Conservation (phyloP, 2,888 invertebrate species). For the Elmis aenea region DNA sequence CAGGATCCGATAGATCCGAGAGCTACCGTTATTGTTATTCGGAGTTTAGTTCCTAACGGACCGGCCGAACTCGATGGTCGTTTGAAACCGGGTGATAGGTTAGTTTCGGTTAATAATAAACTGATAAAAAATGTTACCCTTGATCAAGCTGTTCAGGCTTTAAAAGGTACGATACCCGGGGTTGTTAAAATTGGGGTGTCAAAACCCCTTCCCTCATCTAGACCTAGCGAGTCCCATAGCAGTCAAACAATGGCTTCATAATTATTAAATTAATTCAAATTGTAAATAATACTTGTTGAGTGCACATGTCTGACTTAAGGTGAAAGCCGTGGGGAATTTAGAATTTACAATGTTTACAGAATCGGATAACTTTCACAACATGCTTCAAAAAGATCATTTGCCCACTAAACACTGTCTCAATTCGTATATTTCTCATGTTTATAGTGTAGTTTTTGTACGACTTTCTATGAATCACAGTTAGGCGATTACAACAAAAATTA, state of each 20-base stretch:
- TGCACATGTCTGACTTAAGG: too few species aligned
- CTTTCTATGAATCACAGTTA: too few species aligned
- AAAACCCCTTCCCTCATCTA: conserved; percentile 58
- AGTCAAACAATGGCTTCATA: conserved; percentile 23
- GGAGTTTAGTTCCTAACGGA: conserved; percentile 93
- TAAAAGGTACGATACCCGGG: conserved; percentile 91
- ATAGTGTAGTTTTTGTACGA: too few species aligned
- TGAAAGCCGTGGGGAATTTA: too few species aligned
- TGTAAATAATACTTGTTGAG: too few species aligned
- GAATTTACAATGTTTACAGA: too few species aligned
- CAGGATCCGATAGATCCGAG: conserved; percentile 95
- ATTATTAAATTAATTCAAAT: too few species aligned
- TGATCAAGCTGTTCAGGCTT: conserved; percentile 91
- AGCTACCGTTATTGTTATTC: conserved; percentile 85
- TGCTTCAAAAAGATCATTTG: too few species aligned
- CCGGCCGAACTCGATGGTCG: conserved; percentile 94
- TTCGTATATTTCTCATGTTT: too few species aligned
- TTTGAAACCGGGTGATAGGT: conserved; percentile 88
- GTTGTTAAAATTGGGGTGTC: conserved; percentile 88
- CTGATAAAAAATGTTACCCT: conserved; percentile 86
- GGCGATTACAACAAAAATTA: too few species aligned
- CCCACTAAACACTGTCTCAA: too few species aligned
- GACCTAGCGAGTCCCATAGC: conserved; percentile 23
- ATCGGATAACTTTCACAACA: too few species aligned
- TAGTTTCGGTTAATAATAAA: conserved; percentile 86